Percentiles rank a stretch among this genome's conserved stretches.
These are phyloP conservation scores for Drosophila jambulina DNA, from an alignment of 1,140 invertebrate species.

Conservation along the genomic window DNA sequence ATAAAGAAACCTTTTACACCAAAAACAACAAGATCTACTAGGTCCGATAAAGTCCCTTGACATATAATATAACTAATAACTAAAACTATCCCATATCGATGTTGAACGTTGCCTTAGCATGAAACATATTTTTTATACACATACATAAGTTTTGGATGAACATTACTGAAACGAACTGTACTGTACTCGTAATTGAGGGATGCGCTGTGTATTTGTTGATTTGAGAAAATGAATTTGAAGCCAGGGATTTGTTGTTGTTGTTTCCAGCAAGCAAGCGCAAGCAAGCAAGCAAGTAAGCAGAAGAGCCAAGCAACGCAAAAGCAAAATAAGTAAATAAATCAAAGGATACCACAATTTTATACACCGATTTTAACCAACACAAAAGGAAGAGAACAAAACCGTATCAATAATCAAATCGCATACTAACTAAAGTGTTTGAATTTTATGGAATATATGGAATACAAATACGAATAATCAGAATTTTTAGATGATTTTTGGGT, in stretches of 20 bases:
- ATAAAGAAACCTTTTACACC: conserved; percentile 47
- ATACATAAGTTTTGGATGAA: conserved; percentile 75
- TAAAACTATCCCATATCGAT: conserved; percentile 79
- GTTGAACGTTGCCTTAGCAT: conserved; percentile 85
- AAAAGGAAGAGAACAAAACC: not conserved
- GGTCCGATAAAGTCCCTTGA: conserved; percentile 16
- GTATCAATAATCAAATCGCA: conserved; percentile 57
- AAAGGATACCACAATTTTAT: conserved; percentile 75
- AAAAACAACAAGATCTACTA: conserved; percentile 10
- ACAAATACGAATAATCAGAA: conserved; percentile 53
- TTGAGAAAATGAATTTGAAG: conserved; percentile 60
- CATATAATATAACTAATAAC: conserved; percentile 43
- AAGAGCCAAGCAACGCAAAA: conserved; percentile 37
- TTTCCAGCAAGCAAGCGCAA: conserved; percentile 54
- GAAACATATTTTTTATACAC: conserved; percentile 70
- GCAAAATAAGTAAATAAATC: conserved; percentile 32
- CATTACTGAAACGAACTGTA: conserved; percentile 56
- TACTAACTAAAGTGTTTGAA: conserved; percentile 53
- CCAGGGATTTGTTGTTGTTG: conserved; percentile 52
- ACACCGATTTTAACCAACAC: conserved; percentile 77
- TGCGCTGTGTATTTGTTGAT: conserved; percentile 68
- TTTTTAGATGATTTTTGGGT: conserved; percentile 65
- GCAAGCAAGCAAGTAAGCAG: conserved; percentile 40
- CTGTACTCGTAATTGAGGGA: conserved; percentile 48
- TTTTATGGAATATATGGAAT: conserved; percentile 37